Base-by-base conservation (phyloP, 2,888 invertebrate genomes). In the Idaea biselata region DNA sequence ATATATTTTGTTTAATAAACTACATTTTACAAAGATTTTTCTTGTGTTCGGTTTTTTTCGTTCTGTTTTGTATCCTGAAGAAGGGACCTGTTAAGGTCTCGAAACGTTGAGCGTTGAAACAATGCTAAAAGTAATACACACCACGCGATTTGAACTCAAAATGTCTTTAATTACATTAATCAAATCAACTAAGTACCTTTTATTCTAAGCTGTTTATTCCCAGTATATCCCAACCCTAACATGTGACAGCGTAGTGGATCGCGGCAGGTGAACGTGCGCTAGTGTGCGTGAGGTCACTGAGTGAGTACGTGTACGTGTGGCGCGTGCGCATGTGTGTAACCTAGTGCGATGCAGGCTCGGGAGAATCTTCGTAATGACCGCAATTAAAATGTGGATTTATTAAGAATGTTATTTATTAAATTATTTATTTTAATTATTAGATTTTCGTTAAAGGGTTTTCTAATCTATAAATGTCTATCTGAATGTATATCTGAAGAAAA, bases 221-320 rank as follows among this genome's bases (percentile, higher is more conserved):
- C 66, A 66, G 73, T 87, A 69, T 78, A 68, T 16, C 74, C 60
- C 62, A 67, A 62, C 61, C 83, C 69, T 77, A 70, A 74, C 67
- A 74, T 81, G 88, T 88, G 90, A 90, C 90, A 91, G 87, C 84
- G 88, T 88, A 89, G 90, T 87, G 79, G 81, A 74, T 82, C 77
- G 82, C 82, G 83, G 82, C 90, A 91, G 90, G 91, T 91, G 91
- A 84, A 82, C 70, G 54, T 55, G 16, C 58, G 58, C 7, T 0
- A 74, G 91, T 91, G 86, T 85, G 89, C 77, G 91, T 91, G 88
- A 88, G 91, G 90, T 91, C 91, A 89, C 69, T 76, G 72, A 67
- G 75, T 87, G 58, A 11, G 53, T 25, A 5, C 64, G 80, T 73
- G 73, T 67, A 63, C 55, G 16, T 5, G 58, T 56, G 60, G 17